Conservation (phyloP, 2,888 invertebrate genomes). For the Troides oblongomaculatus region DNA sequence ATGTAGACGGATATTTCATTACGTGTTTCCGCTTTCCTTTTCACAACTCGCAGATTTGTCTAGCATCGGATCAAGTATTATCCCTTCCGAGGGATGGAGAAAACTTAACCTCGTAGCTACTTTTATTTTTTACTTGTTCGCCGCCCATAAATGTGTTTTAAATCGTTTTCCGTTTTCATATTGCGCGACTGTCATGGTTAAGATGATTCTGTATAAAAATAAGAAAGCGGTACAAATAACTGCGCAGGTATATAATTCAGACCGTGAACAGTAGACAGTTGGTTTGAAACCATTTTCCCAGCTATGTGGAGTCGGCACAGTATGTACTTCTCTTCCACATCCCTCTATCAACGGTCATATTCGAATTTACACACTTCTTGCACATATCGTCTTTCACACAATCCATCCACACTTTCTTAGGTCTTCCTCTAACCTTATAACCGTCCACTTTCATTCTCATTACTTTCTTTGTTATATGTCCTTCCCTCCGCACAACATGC, state of each 20-base stretch:
- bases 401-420: no score
- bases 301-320: no score
- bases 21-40: slow-evolving; percentile 8
- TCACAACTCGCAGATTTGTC: background rate
- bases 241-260: background rate
- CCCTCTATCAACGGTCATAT: no score
- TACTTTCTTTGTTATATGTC: no score
- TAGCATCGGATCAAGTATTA: background rate
- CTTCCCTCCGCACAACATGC: no score
- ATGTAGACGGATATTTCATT: background rate
- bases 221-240: background rate
- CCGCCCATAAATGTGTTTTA: slow-evolving; percentile 15
- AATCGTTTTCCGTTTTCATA: slow-evolving; percentile 14
- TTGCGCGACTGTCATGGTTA: background rate
- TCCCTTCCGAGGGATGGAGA: background rate
- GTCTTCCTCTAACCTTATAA: no score
- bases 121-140: slow-evolving; percentile 1
- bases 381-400: no score
- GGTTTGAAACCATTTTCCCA: no score
- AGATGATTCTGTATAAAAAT: background rate
- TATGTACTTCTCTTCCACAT: no score
- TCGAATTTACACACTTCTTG: no score
- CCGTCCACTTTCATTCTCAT: no score
- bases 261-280: background rate
- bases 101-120: background rate